These are phyloP conservation scores for Dendroctonus ponderosae DNA, from an alignment of 1,140 invertebrate genomes.

Conservation along the genomic window DNA sequence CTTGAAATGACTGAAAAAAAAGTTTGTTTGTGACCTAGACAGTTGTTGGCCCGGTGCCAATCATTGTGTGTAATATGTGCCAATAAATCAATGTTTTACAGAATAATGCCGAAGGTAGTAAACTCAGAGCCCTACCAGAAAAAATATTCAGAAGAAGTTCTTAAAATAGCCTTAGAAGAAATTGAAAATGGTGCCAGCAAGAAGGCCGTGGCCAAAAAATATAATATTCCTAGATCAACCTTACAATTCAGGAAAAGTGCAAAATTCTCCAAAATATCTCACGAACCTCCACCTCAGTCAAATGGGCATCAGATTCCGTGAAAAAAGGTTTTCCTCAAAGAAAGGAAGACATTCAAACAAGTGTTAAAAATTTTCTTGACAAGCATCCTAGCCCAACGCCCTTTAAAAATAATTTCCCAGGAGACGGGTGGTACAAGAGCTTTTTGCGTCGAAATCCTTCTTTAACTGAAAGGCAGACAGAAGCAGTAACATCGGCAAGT, in stretches of 20 bases:
- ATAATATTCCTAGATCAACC: conserved; percentile 5
- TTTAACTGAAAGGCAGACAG: conserved; percentile 33
- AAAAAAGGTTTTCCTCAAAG: too few species aligned
- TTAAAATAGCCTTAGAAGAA: background rate
- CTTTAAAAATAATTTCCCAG: too few species aligned
- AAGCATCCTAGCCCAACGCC: too few species aligned
- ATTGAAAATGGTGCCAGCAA: background rate
- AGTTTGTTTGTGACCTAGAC: background rate
- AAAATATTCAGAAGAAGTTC: too few species aligned
- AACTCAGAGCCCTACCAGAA: too few species aligned
- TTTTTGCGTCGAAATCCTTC: conserved; percentile 43
- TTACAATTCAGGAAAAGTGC: background rate
- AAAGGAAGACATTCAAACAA: too few species aligned
- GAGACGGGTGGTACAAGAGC: background rate
- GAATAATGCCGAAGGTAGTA: too few species aligned
- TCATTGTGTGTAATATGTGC: background rate
- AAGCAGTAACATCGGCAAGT: conserved; percentile 40
- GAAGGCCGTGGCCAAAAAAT: conserved; percentile 2
- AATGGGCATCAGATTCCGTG: too few species aligned
- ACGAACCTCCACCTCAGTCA: too few species aligned
- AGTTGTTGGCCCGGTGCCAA: conserved; percentile 2
- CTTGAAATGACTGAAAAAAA: conserved; percentile 3
- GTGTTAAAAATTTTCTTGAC: too few species aligned
- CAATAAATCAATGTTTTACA: background rate
- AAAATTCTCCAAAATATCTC: too few species aligned